phyloP scores from a whole-genome alignment of 2,888 invertebrate species.

The Kuschelorhynchus macadamiae region DNA sequence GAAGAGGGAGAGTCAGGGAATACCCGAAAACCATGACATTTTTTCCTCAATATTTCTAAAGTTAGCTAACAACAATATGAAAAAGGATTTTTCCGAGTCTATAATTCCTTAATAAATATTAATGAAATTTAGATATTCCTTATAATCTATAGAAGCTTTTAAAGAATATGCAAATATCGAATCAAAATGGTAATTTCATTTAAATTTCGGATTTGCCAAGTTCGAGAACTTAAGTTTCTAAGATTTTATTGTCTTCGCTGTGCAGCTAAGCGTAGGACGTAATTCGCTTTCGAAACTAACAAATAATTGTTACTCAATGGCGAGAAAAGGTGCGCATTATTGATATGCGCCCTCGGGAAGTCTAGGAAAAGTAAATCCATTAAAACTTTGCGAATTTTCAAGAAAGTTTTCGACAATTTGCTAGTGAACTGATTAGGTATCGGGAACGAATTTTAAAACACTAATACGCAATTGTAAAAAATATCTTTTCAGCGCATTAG shows the following conservation, averaged over 20 bases:
- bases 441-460: background rate
- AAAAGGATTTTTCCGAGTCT: too few species aligned
- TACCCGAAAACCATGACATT: too few species aligned
- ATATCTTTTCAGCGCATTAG: too few species aligned
- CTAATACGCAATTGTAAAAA: background rate
- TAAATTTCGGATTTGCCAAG: conserved; percentile 39
- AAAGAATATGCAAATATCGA: conserved; percentile 45
- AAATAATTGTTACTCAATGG: conserved; percentile 30
- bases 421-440: background rate
- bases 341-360: conserved; percentile 15
- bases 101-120: conserved; percentile 47
- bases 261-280: conserved; percentile 15
- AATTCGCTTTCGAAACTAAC: conserved; percentile 29
- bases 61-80: too few species aligned
- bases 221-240: conserved; percentile 40
- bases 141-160: conserved; percentile 39
- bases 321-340: conserved; percentile 26
- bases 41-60: too few species aligned
- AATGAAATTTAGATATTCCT: conserved; percentile 40
- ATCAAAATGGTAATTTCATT: conserved; percentile 49
- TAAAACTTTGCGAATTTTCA: conserved; percentile 23
- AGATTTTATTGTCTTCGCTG: conserved; percentile 36
- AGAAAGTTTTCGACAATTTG: conserved; percentile 13
- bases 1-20: too few species aligned
- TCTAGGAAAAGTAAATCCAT: conserved; percentile 24